Evolutionary conservation across 2,113 vertebrate species (phyloP), one percentile per base, ranked within the genome.

Genomic region (Poeciliopsis occidentalis): DNA sequence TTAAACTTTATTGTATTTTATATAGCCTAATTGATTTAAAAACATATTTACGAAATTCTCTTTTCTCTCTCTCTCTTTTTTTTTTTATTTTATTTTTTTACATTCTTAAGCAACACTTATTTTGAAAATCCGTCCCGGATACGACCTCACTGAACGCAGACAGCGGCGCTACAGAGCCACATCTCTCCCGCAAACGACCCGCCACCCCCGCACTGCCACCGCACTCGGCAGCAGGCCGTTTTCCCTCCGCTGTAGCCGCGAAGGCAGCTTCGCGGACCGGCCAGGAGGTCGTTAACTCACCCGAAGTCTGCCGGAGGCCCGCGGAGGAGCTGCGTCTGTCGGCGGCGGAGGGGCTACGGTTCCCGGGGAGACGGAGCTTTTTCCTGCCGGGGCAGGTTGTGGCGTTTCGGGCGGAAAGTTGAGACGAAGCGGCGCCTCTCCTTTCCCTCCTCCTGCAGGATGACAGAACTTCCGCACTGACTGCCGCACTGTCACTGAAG

Each of bases 381-480:
- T 76, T 80, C 62, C 60, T 78, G 71, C 22, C 67, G 47, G 76
- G 74, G 44, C 37, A 62, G 30, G 29, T 12, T 31, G 77, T 24
- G 80, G 80, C 29, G 76, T 73, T 84, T 57, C 67, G 47, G 76
- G 77, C 69, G 66, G 73, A 71, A 81, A 88, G 69, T 85, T 68
- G 78, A 84, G 84, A 83, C 87, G 90, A 78, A 78, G 73, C 81
- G 76, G 72, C 71, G 78, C 85, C 80, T 76, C 89, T 86, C 84
- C 79, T 91, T 75, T 79, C 54, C 69, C 70, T 74, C 32, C 78
- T 71, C 39, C 79, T 69, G 71, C 73, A 69, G 76, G 90, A 93
- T 89, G 84, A 90, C 87, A 91, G 81, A 65, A 94, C 94, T 95
- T 95, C 94, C 94, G 94, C 91, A 93, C 92, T 92, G 83, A 44